These are phyloP conservation scores for Porites lobata DNA, from an alignment of 92 coral and sea anemone genomes.

Conservation along the genomic window DNA sequence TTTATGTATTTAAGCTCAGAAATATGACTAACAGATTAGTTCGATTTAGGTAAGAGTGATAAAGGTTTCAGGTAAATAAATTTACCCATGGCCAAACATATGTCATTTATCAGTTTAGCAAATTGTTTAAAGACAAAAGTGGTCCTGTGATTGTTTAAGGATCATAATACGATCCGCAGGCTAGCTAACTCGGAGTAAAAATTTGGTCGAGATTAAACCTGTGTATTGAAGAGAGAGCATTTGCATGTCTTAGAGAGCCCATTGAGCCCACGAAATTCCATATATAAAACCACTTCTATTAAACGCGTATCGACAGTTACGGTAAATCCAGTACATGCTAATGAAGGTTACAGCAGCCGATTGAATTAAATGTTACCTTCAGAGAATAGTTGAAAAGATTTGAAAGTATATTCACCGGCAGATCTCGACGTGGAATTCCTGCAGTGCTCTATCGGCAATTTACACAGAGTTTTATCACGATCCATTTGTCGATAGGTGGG, in stretches of 20 bases:
- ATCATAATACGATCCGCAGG: background rate
- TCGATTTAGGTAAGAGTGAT: background rate
- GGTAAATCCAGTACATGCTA: background rate
- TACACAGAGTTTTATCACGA: conserved; percentile 84
- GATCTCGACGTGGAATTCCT: conserved; percentile 96
- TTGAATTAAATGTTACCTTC: background rate
- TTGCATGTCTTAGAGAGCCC: too few relatives aligned
- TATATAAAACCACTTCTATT: background rate
- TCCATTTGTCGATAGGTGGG: conserved; percentile 93
- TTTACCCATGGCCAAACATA: background rate
- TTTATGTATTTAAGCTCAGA: background rate
- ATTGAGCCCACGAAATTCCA: too few relatives aligned
- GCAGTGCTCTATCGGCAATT: conserved; percentile 96
- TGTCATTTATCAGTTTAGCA: background rate
- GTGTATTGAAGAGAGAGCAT: too few relatives aligned
- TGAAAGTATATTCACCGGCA: conserved; percentile 76
- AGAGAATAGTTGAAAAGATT: background rate
- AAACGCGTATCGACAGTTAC: background rate
- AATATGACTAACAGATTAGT: background rate
- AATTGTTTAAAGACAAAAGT: background rate
- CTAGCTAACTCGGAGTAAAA: too few relatives aligned
- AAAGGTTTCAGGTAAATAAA: background rate
- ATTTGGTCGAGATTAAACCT: too few relatives aligned
- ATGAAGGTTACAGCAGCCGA: background rate
- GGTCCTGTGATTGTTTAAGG: too few relatives aligned